These are phyloP conservation scores for Odocoileus virginianus DNA, from an alignment of 2,113 vertebrate species.

Conservation along the genomic window DNA sequence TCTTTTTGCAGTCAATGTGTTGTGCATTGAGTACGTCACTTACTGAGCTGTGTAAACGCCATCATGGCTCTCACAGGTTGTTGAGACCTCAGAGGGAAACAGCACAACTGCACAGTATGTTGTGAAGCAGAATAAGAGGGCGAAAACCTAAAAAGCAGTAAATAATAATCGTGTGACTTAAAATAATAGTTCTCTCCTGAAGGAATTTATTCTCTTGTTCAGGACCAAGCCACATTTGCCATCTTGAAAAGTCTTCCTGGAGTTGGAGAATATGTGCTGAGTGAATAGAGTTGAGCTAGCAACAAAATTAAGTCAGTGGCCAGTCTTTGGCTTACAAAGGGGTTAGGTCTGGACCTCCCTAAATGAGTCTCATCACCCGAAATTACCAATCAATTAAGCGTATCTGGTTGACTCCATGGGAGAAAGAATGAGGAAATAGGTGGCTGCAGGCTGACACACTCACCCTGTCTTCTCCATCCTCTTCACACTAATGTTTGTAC, in stretches of 20 bases:
- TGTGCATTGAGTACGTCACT: neutral
- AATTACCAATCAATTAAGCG: neutral
- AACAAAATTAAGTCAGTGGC: neutral
- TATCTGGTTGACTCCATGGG: neutral
- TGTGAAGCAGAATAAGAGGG: neutral
- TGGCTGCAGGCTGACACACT: neutral
- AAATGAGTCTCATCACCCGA: neutral
- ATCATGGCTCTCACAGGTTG: neutral
- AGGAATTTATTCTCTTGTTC: neutral
- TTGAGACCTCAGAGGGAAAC: neutral
- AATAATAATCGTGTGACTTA: neutral
- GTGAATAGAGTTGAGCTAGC: neutral
- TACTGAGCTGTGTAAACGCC: neutral
- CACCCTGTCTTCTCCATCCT: neutral
- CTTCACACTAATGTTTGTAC: accelerated
- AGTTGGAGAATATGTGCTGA: neutral
- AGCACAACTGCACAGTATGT: neutral
- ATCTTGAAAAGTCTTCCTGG: neutral
- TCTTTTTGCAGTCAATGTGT: neutral
- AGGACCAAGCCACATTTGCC: neutral
- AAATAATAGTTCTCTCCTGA: neutral
- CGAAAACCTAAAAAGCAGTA: neutral
- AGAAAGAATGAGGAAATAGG: neutral
- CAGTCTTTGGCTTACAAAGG: neutral
- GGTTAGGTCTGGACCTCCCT: neutral